phyloP scores from a whole-genome alignment of 2,113 vertebrate genomes.

The Dipodomys merriami region DNA sequence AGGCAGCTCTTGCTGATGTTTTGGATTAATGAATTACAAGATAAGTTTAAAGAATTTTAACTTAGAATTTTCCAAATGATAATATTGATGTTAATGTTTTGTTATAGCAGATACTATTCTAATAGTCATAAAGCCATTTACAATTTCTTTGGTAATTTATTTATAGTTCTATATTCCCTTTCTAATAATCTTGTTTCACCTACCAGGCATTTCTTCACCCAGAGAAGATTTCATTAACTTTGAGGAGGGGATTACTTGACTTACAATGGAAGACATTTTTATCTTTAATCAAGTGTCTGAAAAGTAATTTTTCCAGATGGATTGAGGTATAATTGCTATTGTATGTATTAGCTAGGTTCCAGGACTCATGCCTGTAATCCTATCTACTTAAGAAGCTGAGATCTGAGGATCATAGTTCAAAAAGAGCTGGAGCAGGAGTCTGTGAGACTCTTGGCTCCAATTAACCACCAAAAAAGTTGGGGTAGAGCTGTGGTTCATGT shows the following conservation, averaged over 20 bases:
- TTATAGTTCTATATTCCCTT: background rate
- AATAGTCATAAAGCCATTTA: slow-evolving; percentile 1
- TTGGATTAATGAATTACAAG: background rate
- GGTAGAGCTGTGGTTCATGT: too few relatives aligned
- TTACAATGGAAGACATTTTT: background rate
- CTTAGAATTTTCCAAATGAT: background rate
- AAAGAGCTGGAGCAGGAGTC: too few relatives aligned
- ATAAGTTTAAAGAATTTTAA: background rate
- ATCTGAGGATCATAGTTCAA: too few relatives aligned
- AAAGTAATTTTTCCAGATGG: background rate
- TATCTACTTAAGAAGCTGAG: too few relatives aligned
- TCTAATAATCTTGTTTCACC: background rate
- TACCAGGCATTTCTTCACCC: background rate
- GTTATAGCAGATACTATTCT: background rate
- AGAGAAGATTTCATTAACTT: slow-evolving; percentile 32
- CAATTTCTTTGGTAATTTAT: background rate
- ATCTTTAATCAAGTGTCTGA: background rate
- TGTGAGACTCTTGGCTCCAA: too few relatives aligned
- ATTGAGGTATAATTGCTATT: background rate
- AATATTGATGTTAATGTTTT: background rate
- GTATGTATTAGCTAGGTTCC: background rate
- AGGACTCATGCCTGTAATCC: too few relatives aligned
- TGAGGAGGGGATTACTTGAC: background rate
- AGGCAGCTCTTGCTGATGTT: background rate
- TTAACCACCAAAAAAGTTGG: too few relatives aligned